phyloP scores from a whole-genome alignment of 2,113 vertebrate species.

The Carassius carassius region DNA sequence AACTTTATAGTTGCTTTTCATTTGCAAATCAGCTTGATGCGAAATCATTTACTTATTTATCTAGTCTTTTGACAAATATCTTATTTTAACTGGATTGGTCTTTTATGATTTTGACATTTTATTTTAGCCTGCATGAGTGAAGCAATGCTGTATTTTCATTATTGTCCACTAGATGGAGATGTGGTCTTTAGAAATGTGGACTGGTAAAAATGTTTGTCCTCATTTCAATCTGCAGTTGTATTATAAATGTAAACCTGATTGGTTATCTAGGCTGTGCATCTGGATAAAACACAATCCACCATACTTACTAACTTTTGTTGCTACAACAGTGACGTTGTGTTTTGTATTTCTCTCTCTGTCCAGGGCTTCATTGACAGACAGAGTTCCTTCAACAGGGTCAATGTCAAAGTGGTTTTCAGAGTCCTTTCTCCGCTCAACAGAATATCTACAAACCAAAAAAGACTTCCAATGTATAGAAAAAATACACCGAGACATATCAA shows the following conservation, averaged over 20 bases:
- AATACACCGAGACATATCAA: neutral
- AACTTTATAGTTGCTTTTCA: neutral
- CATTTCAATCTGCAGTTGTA: neutral
- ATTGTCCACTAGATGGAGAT: constrained; percentile 63
- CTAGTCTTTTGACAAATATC: neutral
- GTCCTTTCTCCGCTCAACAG: constrained; percentile 83
- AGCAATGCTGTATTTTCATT: neutral
- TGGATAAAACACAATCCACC: constrained; percentile 35
- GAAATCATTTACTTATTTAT: neutral
- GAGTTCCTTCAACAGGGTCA: constrained; percentile 86
- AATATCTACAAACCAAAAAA: constrained; percentile 79
- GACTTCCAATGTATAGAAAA: neutral
- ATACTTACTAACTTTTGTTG: constrained; percentile 98
- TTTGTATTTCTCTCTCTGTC: constrained; percentile 86
- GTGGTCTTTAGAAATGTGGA: constrained; percentile 7
- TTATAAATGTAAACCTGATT: neutral
- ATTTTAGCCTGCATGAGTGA: neutral
- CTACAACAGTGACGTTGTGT: constrained; percentile 89
- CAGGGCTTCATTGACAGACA: constrained; percentile 85
- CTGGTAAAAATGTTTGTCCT: neutral
- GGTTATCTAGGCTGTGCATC: neutral
- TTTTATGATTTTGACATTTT: neutral
- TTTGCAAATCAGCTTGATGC: neutral
- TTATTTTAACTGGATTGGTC: neutral
- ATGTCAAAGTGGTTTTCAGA: constrained; percentile 86